Conservation (phyloP, 2,888 invertebrate species). For the Megamerina dolium region DNA sequence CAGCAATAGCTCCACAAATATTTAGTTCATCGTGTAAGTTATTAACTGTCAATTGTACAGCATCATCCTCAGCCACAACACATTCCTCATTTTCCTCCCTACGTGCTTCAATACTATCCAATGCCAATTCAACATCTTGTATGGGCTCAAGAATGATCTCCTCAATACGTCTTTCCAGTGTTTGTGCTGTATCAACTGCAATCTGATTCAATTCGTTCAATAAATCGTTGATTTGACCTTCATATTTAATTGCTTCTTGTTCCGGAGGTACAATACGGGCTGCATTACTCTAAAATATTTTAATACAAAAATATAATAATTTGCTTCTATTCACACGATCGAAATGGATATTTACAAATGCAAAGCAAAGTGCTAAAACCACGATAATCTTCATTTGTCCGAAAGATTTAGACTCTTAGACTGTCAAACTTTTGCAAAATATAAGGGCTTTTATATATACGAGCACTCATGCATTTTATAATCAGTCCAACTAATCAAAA, state of each 20-base stretch:
- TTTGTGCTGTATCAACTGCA: conserved; percentile 23
- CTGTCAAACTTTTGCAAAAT: not conserved
- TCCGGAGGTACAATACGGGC: conserved; percentile 15
- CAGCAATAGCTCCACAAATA: conserved; percentile 29
- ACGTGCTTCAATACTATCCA: conserved; percentile 27
- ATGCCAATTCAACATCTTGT: conserved; percentile 27
- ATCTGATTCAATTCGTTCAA: conserved; percentile 24
- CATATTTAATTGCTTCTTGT: conserved; percentile 18
- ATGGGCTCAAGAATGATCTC: conserved; percentile 30
- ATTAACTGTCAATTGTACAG: conserved; percentile 22
- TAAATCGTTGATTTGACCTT: conserved; percentile 21
- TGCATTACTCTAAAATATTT: conserved; percentile 6
- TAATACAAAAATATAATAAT: too few species aligned
- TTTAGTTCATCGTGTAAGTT: conserved; percentile 26
- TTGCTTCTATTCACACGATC: too few species aligned
- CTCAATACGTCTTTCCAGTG: conserved; percentile 27
- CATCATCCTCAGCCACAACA: conserved; percentile 27
- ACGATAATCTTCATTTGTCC: conserved; percentile 16
- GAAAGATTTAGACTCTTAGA: not conserved
- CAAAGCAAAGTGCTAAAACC: conserved; percentile 15
- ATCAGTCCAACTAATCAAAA: too few species aligned
- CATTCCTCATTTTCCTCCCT: conserved; percentile 25
- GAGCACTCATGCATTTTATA: too few species aligned
- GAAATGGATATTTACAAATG: conserved; percentile 10
- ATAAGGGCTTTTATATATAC: too few species aligned